Evolutionary conservation across 2,113 vertebrate genomes (phyloP).

Genomic region (Lota lota): DNA sequence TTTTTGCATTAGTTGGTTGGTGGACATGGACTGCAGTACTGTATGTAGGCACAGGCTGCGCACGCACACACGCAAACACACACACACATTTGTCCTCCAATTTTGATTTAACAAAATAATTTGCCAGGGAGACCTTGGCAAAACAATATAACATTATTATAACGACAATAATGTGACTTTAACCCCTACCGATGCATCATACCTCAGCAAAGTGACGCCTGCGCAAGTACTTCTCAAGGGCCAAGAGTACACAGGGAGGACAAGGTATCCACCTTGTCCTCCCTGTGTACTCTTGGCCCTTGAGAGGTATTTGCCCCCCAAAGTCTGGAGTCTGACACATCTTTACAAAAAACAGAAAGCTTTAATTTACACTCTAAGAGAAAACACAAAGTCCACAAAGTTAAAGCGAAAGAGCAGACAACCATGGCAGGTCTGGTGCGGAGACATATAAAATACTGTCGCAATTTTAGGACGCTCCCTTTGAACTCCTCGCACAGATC

Average conservation of each 20-base stretch:
- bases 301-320: background rate
- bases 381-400: constrained; percentile 46
- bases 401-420: constrained; percentile 41
- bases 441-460: constrained; percentile 41
- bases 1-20: background rate
- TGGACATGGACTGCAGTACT: background rate
- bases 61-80: no score
- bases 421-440: constrained; percentile 39
- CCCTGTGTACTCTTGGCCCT: background rate
- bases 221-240: background rate
- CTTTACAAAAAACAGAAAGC: constrained; percentile 12
- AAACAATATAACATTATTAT: no score
- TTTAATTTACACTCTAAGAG: constrained; percentile 31
- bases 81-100: no score
- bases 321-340: constrained; percentile 11
- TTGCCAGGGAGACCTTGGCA: no score
- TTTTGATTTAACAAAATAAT: no score
- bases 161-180: no score
- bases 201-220: no score
- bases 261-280: constrained; percentile 18
- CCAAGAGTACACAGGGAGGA: constrained; percentile 9
- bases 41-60: background rate
- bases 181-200: background rate
- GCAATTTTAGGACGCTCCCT: constrained; percentile 36
- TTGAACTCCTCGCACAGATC: constrained; percentile 49